Evolutionary conservation across 2,113 vertebrate species (phyloP), one percentile per base, ranked within the genome.

Genomic region (Dicerorhinus sumatrensis): DNA sequence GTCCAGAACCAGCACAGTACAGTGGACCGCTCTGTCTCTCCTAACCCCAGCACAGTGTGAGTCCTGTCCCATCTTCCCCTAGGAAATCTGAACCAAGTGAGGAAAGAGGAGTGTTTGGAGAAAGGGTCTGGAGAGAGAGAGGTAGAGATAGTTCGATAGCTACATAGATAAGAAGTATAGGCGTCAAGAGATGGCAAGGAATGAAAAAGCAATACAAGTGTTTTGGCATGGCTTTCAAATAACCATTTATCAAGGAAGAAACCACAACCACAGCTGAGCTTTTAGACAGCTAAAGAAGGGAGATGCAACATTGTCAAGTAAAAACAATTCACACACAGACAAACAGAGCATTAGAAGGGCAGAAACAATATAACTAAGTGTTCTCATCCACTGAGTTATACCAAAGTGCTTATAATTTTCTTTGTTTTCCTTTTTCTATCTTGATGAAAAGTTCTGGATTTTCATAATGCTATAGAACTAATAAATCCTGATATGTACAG

Each of bases 141-240:
- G 27, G 42, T 8, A 73, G 21, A 83, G 29, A 46, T 8, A 83
- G 48, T 54, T 54, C 16, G 51, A 21, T 21, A 73, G 12, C 7
- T 58, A 56, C 17, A 62, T 7, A 89, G 25, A 48, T 65, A 62
- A 54, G 6, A 80, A 80, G 12, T n/a, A 48, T 2, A 36, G 51
- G 18, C 39, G 77, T 80, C 31, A 80, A 92, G 42, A 48, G 21
- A 89, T 70, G 20, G 8, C 70, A 70, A 81, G 11, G 33, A 79
- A 92, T 58, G 48, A 73, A 80, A 63, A 56, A 77, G 36, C 4
- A 39, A 65, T 63, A 54, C 46, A 48, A 31, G 3, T 48, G 18
- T 80, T 94, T 79, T 72, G 56, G n/a, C 65, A 73, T 86, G 63
- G 9, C 65, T 94, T 95, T 86, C 69, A 94, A 96, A 88, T 79